Evolutionary conservation across 1,140 invertebrate genomes (phyloP), one percentile per base, ranked within the genome.

Genomic region (Hormaphis cornu): DNA sequence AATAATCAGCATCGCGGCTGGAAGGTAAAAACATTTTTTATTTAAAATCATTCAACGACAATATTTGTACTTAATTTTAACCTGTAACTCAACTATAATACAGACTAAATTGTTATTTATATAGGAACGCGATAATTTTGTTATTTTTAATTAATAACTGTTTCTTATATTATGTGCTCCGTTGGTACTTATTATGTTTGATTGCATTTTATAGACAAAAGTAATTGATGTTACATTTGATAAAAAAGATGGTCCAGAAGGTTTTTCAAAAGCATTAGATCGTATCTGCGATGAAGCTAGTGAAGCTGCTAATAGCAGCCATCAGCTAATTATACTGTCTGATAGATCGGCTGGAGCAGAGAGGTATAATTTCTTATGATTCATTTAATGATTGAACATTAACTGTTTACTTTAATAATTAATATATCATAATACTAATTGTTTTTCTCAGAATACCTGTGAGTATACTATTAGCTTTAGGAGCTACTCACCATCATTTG

Each of bases 401-500:
- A n/a, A n/a, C n/a, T n/a, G n/a, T 35, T 59, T 33, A 35, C 18
- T 22, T 35, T 58, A 18, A 30, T 35, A 24, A 50, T 37, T 4
- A 16, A 40, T 26, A 50, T 16, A 2, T 53, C 56, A 54, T 9
- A 22, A 26, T 26, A 14, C n/a, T 3, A 20, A 71, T 50, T 61
- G 37, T 44, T 52, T 26, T 46, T 75, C 74, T 72, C 42, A 83
- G 87, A 69, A 83, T 90, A 46, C 89, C 90, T 12, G 84, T 89
- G 37, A 95, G 92, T 75, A 87, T 88, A 26, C 79, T 98, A 35
- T 78, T 98, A 33, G 90, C 92, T 0, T 79, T 98, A 22, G 96
- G 95, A 54, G 93, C 93, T 26, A 89, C 93, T 12, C 97, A 99
- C 81, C 95, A 98, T 78, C 85, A 93, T 79, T 79, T 99, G 71